These are phyloP conservation scores for Meloidogyne exigua DNA, from an alignment of 1,140 invertebrate species.

Conservation along the genomic window DNA sequence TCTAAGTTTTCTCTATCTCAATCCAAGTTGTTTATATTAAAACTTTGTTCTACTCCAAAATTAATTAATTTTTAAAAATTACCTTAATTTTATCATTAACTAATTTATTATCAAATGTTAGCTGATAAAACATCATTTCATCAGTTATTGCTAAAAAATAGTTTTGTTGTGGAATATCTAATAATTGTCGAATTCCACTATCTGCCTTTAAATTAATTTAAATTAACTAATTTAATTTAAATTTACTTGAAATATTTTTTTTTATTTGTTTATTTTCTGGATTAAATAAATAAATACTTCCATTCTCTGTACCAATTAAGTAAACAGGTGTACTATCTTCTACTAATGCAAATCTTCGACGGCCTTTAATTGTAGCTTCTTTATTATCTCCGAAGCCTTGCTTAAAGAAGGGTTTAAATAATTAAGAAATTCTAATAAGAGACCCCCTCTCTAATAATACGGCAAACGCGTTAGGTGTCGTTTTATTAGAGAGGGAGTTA, in stretches of 20 bases:
- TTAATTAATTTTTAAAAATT: too few species aligned
- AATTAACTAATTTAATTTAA: not conserved
- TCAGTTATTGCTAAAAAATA: conserved; percentile 44
- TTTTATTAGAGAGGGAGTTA: too few species aligned
- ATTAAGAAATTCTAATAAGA: not conserved
- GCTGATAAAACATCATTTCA: conserved; percentile 50
- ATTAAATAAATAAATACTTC: conserved; percentile 39
- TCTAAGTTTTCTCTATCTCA: too few species aligned
- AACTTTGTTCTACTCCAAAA: too few species aligned
- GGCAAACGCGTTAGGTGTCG: too few species aligned
- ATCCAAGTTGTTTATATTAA: too few species aligned
- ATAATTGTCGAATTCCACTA: conserved; percentile 36
- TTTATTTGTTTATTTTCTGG: conserved; percentile 25
- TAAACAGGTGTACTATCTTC: conserved; percentile 25
- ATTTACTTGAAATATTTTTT: conserved; percentile 40
- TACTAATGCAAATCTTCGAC: not conserved
- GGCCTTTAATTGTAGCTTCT: not conserved
- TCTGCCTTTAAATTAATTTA: conserved; percentile 31
- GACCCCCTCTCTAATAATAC: not conserved
- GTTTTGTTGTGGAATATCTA: conserved; percentile 35
- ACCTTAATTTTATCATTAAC: conserved; percentile 48
- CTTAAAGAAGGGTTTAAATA: conserved; percentile 6
- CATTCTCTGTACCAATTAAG: conserved; percentile 35
- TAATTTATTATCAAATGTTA: conserved; percentile 64
- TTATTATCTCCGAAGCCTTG: not conserved